Evolutionary conservation across 2,797 vertebrate genomes (phyloP).

Genomic region (Orientallactaga sibirica): DNA sequence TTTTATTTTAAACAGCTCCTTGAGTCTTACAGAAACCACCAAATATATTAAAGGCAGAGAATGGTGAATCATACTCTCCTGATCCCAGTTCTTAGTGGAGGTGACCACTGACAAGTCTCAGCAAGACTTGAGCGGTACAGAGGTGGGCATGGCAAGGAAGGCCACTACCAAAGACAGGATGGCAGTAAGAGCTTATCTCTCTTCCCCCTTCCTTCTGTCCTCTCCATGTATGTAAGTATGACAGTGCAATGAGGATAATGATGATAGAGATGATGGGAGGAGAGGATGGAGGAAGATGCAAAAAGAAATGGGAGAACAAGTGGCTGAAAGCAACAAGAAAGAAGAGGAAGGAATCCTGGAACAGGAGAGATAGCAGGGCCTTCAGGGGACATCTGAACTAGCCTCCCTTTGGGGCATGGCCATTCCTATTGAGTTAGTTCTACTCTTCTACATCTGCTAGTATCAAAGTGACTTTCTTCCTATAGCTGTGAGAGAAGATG

Average conservation of each 20-base stretch:
- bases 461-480: neutral
- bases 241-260: neutral
- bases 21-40: constrained; percentile 19
- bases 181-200: neutral
- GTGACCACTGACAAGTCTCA: neutral
- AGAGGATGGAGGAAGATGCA: neutral
- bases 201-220: neutral
- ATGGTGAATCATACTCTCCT: neutral
- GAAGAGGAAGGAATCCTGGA: constrained; percentile 12
- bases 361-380: neutral
- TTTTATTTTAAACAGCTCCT: constrained; percentile 11
- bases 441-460: neutral
- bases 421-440: neutral
- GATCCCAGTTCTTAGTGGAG: neutral
- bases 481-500: neutral
- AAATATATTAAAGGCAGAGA: constrained; percentile 2
- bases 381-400: neutral
- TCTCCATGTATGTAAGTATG: neutral
- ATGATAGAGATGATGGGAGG: neutral
- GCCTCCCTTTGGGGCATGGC: neutral
- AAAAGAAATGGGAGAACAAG: neutral
- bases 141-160: neutral
- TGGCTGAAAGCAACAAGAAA: neutral
- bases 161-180: neutral
- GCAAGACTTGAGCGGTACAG: neutral